phyloP scores from a whole-genome alignment of 2,888 invertebrate genomes.

The Linyphia triangularis region DNA sequence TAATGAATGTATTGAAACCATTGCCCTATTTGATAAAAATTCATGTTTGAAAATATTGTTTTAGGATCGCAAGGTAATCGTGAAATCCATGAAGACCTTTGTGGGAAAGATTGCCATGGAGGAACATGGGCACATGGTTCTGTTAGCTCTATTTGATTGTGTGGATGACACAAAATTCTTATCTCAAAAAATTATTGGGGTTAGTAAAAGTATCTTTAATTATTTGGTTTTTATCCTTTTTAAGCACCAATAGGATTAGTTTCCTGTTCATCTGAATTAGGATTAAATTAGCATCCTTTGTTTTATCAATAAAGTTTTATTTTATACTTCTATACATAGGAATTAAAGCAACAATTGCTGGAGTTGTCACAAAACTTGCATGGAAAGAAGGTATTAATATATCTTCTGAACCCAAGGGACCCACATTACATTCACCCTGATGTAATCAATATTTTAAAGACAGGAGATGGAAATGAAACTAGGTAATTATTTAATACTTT shows the following conservation, averaged over 20 bases:
- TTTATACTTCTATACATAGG: slow-evolving; percentile 79
- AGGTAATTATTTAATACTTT: slow-evolving; percentile 78
- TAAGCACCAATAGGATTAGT: background rate
- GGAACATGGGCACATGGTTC: slow-evolving; percentile 90
- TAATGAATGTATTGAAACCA: too few species aligned
- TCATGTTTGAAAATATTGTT: slow-evolving; percentile 30
- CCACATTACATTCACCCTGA: slow-evolving; percentile 90
- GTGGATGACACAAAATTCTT: slow-evolving; percentile 96
- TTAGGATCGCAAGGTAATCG: slow-evolving; percentile 85
- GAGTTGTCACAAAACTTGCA: slow-evolving; percentile 88
- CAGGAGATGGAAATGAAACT: slow-evolving; percentile 84
- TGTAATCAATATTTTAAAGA: slow-evolving; percentile 86
- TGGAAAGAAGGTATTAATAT: slow-evolving; percentile 92
- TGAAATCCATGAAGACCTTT: slow-evolving; percentile 93
- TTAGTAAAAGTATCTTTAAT: slow-evolving; percentile 77
- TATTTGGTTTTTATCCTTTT: background rate
- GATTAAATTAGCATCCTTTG: background rate
- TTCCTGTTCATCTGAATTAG: background rate
- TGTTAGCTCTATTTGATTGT: slow-evolving; percentile 88
- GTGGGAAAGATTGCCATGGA: slow-evolving; percentile 89
- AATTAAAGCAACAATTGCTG: slow-evolving; percentile 85
- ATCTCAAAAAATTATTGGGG: slow-evolving; percentile 85
- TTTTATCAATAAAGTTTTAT: background rate
- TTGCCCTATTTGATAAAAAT: too few species aligned
- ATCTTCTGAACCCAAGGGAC: slow-evolving; percentile 91